phyloP scores from a whole-genome alignment of 2,888 invertebrate species.

The Xestia ashworthii region DNA sequence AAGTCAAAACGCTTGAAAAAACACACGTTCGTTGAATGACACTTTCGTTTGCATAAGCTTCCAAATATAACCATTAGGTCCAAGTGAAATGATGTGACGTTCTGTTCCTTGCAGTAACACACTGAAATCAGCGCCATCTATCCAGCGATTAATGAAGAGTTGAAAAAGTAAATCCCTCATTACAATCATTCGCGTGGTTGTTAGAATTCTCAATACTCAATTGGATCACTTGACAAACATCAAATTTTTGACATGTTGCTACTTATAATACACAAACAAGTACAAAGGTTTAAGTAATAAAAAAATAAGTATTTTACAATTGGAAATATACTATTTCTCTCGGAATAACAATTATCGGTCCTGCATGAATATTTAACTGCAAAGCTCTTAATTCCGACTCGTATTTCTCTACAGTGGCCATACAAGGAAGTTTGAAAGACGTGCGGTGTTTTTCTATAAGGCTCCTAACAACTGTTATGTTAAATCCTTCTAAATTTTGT shows the following conservation, averaged over 20 bases:
- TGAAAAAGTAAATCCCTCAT: too few species aligned
- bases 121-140: too few species aligned
- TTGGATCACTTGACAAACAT: background rate
- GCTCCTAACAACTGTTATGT: constrained; percentile 11
- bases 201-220: background rate
- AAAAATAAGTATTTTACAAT: constrained; percentile 17
- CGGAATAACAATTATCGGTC: constrained; percentile 43
- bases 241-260: background rate
- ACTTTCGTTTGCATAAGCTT: too few species aligned
- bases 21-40: too few species aligned
- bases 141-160: too few species aligned
- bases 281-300: background rate
- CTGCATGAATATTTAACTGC: constrained; percentile 14
- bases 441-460: constrained; percentile 39
- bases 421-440: constrained; percentile 35
- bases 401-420: constrained; percentile 23
- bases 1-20: too few species aligned
- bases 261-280: background rate
- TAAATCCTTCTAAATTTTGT: constrained; percentile 40
- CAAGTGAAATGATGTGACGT: too few species aligned
- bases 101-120: too few species aligned
- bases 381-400: constrained; percentile 11
- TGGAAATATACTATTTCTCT: constrained; percentile 32
- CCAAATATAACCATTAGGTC: too few species aligned
- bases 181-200: background rate